A percentile compares a stretch with the other conserved stretches of the same genome.
Evolutionary conservation across 2,888 invertebrate species (phyloP).

Genomic region (Andrena haemorrhoa): DNA sequence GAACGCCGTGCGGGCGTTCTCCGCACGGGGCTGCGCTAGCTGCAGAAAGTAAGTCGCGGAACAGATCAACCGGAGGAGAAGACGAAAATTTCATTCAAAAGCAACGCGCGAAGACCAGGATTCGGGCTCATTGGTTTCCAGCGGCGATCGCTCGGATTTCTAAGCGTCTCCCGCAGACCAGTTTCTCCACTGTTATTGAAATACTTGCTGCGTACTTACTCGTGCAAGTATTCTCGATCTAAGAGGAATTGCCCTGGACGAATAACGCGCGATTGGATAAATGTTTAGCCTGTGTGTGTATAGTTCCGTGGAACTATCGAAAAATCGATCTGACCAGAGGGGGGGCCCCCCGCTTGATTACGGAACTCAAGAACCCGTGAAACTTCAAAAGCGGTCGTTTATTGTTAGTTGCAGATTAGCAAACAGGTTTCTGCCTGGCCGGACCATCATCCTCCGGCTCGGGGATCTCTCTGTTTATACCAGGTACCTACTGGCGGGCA

Average conservation of each 20-base stretch:
- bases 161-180: constrained; percentile 28
- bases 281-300: constrained; percentile 38
- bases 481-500: constrained; percentile 20
- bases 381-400: constrained; percentile 54
- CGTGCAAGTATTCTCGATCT: constrained; percentile 66
- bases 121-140: constrained; percentile 1
- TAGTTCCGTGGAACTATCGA: constrained; percentile 40
- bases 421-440: constrained; percentile 58
- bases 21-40: neutral
- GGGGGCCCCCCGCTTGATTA: constrained; percentile 28
- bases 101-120: neutral
- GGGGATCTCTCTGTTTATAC: constrained; percentile 32
- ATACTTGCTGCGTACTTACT: constrained; percentile 75
- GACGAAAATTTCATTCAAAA: neutral
- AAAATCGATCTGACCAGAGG: constrained; percentile 49
- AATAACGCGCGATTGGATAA: constrained; percentile 56
- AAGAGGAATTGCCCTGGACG: constrained; percentile 40
- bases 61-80: neutral
- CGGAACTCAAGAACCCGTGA: constrained; percentile 41
- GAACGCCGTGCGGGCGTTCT: neutral
- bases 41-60: too few relatives aligned
- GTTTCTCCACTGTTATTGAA: constrained; percentile 71
- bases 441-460: constrained; percentile 18
- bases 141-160: constrained; percentile 34
- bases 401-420: constrained; percentile 59